A percentile compares a stretch with the other conserved stretches of the same genome.
phyloP scores from a whole-genome alignment of 2,888 invertebrate species.

The Nomada fucata region DNA sequence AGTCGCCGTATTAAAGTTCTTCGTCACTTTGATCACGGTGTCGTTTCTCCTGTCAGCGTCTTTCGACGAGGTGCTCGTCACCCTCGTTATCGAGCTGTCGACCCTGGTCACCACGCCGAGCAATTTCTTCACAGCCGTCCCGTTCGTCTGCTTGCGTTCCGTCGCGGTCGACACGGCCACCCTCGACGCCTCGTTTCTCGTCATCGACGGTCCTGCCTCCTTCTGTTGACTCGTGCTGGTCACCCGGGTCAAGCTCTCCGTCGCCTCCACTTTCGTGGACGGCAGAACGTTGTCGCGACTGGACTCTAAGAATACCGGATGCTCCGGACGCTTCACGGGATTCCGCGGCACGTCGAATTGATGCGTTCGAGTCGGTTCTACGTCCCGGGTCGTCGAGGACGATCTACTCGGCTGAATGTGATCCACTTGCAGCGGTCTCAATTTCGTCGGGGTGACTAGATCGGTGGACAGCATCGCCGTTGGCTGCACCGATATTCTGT shows the following conservation, averaged over 20 bases:
- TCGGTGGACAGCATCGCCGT: constrained; percentile 75
- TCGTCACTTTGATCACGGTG: constrained; percentile 63
- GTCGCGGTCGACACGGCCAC: constrained; percentile 42
- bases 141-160: constrained; percentile 42
- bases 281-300: constrained; percentile 73
- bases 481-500: constrained; percentile 76
- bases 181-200: constrained; percentile 48
- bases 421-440: constrained; percentile 69
- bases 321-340: constrained; percentile 71
- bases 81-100: constrained; percentile 70
- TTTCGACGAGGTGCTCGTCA: constrained; percentile 59
- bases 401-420: constrained; percentile 68
- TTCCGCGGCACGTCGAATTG: constrained; percentile 64
- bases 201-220: constrained; percentile 43
- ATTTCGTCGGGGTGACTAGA: constrained; percentile 74
- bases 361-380: constrained; percentile 60
- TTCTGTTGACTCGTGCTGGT: constrained; percentile 45
- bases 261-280: constrained; percentile 74
- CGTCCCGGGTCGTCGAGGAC: constrained; percentile 54
- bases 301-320: constrained; percentile 77
- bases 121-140: constrained; percentile 22
- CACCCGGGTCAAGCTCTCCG: constrained; percentile 73
- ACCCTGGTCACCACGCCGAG: constrained; percentile 70
- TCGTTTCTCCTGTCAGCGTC: constrained; percentile 45
- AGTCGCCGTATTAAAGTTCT: constrained; percentile 65